Conservation (phyloP, 2,113 vertebrate species). For the Cepphus grylle region DNA sequence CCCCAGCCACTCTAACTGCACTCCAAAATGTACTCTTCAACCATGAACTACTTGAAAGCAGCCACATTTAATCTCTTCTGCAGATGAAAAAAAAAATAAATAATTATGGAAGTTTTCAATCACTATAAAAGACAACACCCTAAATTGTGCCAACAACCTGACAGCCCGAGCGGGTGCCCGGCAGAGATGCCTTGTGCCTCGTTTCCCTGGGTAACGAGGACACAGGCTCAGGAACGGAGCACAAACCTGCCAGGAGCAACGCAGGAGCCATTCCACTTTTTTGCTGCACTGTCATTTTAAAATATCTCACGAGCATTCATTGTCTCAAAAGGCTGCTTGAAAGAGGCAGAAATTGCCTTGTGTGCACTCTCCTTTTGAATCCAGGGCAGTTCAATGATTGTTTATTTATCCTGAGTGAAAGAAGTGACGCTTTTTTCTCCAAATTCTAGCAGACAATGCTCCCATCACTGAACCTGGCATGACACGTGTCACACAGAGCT, state of each 20-base stretch:
- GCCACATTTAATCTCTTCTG: neutral
- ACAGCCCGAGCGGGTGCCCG: neutral
- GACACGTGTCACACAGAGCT: neutral
- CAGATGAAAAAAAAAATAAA: neutral
- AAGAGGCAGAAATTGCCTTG: neutral
- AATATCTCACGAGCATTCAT: neutral
- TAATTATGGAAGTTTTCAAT: neutral
- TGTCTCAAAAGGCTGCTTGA: neutral
- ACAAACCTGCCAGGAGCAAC: slow-evolving; percentile 10
- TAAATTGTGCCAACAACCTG: slow-evolving; percentile 48
- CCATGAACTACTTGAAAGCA: neutral
- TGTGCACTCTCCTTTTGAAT: neutral
- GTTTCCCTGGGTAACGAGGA: slow-evolving; percentile 54
- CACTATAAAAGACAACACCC: neutral
- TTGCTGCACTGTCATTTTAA: slow-evolving; percentile 30
- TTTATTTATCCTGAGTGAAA: neutral
- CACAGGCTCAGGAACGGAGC: neutral
- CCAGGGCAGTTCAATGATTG: neutral
- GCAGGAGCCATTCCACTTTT: slow-evolving; percentile 7
- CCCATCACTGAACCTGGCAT: neutral
- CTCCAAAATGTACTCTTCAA: neutral
- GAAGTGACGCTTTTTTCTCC: neutral
- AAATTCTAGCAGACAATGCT: neutral
- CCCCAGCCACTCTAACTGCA: neutral
- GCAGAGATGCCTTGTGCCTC: neutral